These are phyloP conservation scores for Dermolepida albohirtum DNA, from an alignment of 2,888 invertebrate genomes.

Conservation along the genomic window DNA sequence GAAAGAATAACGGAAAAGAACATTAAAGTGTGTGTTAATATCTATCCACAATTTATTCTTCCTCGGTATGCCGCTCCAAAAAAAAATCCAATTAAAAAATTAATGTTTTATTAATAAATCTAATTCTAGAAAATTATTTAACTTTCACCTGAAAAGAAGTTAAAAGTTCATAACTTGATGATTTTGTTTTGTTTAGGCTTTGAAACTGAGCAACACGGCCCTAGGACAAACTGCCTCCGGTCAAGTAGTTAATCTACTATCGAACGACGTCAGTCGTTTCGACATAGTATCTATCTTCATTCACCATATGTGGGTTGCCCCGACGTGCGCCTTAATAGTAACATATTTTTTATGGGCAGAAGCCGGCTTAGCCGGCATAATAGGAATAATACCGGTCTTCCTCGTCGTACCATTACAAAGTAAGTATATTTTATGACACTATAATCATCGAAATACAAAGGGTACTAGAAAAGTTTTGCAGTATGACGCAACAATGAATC, in stretches of 20 bases:
- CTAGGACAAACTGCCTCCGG: constrained; percentile 83
- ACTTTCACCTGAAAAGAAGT: not conserved
- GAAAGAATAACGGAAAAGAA: no score
- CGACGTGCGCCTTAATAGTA: constrained; percentile 74
- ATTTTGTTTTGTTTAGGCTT: constrained; percentile 69
- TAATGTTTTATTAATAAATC: no score
- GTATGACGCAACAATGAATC: no score
- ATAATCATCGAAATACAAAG: constrained; percentile 31
- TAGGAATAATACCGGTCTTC: constrained; percentile 83
- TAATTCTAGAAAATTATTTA: not conserved
- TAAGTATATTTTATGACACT: constrained; percentile 58
- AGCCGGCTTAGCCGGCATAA: constrained; percentile 78
- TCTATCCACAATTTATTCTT: no score
- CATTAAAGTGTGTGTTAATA: no score
- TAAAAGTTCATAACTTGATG: not conserved
- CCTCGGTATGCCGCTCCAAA: no score
- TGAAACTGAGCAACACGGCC: constrained; percentile 77
- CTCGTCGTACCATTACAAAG: constrained; percentile 88
- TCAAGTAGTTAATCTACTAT: constrained; percentile 91
- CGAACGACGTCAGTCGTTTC: constrained; percentile 94
- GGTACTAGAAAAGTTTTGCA: no score
- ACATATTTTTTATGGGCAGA: constrained; percentile 82
- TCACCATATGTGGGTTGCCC: constrained; percentile 90
- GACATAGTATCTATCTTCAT: constrained; percentile 86
- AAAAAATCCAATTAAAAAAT: no score